Conservation (phyloP, 2,797 vertebrate species). For the Mycteria americana region DNA sequence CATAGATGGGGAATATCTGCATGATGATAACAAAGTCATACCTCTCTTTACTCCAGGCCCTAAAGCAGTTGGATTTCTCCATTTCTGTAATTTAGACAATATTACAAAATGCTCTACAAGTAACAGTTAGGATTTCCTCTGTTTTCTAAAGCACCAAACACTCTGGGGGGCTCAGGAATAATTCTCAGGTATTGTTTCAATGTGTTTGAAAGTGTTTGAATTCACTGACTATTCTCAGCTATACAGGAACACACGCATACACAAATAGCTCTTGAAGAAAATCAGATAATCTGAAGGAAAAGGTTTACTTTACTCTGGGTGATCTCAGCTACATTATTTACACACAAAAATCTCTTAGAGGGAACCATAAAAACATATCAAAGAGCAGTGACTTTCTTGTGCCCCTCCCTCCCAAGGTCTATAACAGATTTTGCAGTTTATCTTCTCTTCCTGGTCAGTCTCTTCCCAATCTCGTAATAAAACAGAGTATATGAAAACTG, state of each 20-base stretch:
- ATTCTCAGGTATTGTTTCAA: background rate
- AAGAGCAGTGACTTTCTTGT: conserved; percentile 9
- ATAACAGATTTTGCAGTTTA: conserved; percentile 10
- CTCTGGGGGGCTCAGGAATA: background rate
- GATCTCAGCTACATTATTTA: conserved; percentile 54
- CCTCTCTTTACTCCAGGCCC: background rate
- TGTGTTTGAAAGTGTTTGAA: conserved; percentile 8
- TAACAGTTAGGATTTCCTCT: background rate
- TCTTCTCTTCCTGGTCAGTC: background rate
- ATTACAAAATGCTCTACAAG: background rate
- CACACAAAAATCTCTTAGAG: conserved; percentile 39
- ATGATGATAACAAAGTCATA: background rate
- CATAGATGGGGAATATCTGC: background rate
- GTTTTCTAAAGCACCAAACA: background rate
- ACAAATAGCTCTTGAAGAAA: conserved; percentile 34
- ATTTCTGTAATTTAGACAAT: background rate
- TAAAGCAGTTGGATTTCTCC: background rate
- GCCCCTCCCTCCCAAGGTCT: background rate
- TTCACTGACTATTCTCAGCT: background rate
- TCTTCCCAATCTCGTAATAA: background rate
- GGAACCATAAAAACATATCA: conserved; percentile 45
- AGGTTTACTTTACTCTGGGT: conserved; percentile 42
- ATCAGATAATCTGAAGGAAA: conserved; percentile 25
- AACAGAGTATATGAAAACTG: background rate
- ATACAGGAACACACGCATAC: background rate